These are phyloP conservation scores for Vimba vimba DNA, from an alignment of 2,113 vertebrate species.

Conservation along the genomic window DNA sequence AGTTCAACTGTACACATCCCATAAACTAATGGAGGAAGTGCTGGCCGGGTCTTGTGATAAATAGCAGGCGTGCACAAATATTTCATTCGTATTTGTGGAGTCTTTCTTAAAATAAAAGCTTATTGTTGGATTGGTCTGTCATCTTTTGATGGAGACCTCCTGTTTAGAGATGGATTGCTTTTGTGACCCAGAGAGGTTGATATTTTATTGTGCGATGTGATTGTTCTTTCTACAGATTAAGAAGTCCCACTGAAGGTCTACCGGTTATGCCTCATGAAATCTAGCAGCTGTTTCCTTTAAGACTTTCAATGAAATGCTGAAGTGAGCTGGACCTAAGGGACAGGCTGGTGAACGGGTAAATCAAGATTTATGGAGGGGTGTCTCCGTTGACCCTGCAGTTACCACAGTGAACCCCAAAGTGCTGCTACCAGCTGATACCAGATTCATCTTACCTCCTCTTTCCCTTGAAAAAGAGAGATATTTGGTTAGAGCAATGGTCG, in stretches of 20 bases:
- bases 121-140: slow-evolving; percentile 45
- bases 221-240: slow-evolving; percentile 55
- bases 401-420: neutral
- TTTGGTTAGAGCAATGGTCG: neutral
- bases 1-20: slow-evolving; percentile 53
- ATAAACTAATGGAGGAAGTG: slow-evolving; percentile 45
- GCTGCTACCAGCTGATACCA: neutral
- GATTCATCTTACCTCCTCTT: neutral
- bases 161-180: slow-evolving; percentile 46
- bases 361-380: neutral
- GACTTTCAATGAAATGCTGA: neutral
- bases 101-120: slow-evolving; percentile 56
- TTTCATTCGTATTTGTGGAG: slow-evolving; percentile 42
- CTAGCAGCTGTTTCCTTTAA: slow-evolving; percentile 28
- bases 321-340: slow-evolving; percentile 14
- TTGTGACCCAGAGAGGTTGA: slow-evolving; percentile 48
- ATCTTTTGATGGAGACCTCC: slow-evolving; percentile 55
- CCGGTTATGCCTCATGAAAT: neutral
- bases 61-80: slow-evolving; percentile 41
- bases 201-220: slow-evolving; percentile 48
- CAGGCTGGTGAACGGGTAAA: neutral
- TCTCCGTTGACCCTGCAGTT: neutral
- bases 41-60: slow-evolving; percentile 46
- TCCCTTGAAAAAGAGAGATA: neutral
- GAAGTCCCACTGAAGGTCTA: slow-evolving; percentile 32